These are phyloP conservation scores for Dicentrarchus labrax DNA, from an alignment of 2,113 vertebrate species.

Conservation along the genomic window DNA sequence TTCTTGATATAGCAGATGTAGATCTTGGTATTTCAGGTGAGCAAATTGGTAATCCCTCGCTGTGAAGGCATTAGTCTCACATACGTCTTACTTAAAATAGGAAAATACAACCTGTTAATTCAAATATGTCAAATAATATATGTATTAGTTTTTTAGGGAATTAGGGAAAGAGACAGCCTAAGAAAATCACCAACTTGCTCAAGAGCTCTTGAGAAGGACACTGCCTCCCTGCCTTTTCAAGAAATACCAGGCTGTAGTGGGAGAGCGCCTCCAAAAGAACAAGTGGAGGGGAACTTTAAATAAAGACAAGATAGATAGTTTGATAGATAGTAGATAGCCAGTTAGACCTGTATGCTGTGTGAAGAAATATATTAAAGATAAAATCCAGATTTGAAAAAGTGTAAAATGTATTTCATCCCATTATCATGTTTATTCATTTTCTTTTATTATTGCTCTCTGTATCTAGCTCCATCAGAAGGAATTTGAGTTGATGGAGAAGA, in stretches of 20 bases:
- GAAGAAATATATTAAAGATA: neutral
- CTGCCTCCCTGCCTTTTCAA: neutral
- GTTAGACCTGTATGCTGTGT: neutral
- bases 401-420: neutral
- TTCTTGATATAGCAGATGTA: neutral
- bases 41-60: neutral
- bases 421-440: neutral
- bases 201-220: neutral
- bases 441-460: neutral
- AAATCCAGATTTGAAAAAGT: neutral
- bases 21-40: neutral
- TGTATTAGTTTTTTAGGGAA: neutral
- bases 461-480: slow-evolving; percentile 80
- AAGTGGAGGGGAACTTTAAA: too few species aligned
- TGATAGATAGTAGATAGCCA: neutral
- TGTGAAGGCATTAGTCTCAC: neutral
- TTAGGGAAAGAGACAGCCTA: neutral
- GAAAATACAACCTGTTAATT: neutral
- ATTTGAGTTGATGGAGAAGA: slow-evolving; percentile 77
- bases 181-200: neutral
- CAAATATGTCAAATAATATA: neutral
- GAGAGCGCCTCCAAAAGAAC: neutral
- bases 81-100: neutral
- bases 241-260: neutral
- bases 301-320: neutral